These are phyloP conservation scores for Ophion ventricosus DNA, from an alignment of 2,888 invertebrate genomes.

Conservation along the genomic window DNA sequence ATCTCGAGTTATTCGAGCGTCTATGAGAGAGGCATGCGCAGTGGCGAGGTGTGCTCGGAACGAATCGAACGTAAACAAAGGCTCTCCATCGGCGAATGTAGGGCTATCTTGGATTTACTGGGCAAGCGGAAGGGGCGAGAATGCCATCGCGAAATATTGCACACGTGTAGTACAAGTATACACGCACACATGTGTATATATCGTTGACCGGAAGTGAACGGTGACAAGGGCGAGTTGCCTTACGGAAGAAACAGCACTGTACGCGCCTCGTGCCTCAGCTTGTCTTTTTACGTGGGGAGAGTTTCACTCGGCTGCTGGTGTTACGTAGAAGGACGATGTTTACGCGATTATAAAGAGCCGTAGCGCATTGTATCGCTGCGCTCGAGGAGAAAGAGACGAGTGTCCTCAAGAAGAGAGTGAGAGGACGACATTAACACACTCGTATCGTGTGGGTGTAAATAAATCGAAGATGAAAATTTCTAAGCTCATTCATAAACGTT, in stretches of 20 bases:
- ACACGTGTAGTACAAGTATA: not conserved
- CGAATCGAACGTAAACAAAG: not conserved
- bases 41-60: not conserved
- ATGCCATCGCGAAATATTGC: not conserved
- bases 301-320: not conserved
- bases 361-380: no score
- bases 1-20: not conserved
- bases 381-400: not conserved
- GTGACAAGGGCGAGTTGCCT: not conserved
- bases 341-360: not conserved
- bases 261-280: not conserved
- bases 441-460: not conserved
- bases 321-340: not conserved
- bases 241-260: not conserved
- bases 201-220: constrained; percentile 2
- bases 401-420: not conserved
- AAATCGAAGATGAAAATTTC: not conserved
- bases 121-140: not conserved
- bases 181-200: not conserved
- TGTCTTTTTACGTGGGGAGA: not conserved
- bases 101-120: not conserved
- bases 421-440: not conserved
- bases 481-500: not conserved
- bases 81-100: not conserved
- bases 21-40: not conserved